Evolutionary conservation across 2,888 invertebrate genomes (phyloP), one percentile per base, ranked within the genome.

Genomic region (Mythimna impura): DNA sequence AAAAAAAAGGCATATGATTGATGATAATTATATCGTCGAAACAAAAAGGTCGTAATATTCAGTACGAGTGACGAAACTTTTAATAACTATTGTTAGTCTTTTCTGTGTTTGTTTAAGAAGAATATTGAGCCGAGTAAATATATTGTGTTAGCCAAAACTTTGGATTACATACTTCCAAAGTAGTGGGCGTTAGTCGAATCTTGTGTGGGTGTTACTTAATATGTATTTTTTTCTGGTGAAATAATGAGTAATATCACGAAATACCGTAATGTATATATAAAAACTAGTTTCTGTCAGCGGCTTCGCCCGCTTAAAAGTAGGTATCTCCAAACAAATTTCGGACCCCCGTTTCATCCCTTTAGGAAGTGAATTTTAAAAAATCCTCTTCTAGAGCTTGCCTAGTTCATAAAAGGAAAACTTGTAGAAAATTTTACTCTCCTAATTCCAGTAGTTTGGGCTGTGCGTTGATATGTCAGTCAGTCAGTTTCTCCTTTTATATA

Each of bases 91-190:
- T 2, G 17, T 5, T n/a, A 60, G 14, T 36, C 4, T 47, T 54
- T 30, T 36, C 50, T 10, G n/a, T 20, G 40, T 80, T 47, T 66
- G 47, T 79, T 54, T 54, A 40, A 47, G 22, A 0, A 73, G 30
- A 60, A 70, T 55, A 66, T 52, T 36, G 5, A 58, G 30, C n/a
- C 17, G 6, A 74, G 34, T 80, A n/a, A 74, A 80, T 65, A 80
- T 65, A 57, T 75, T 57, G 74, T 65, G 52, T 75, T 52, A 14
- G 50, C 47, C 10, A 20, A 22, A 60, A 60, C 60, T 64, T 76
- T n/a, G 17, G 50, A 71, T 55, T 63, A 68, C 17, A 36, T 17
- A 52, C 47, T 70, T 55, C 50, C 30, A 20, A 8, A 65, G 40
- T n/a, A 5, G 77, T 76, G 60, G 71, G 77, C 60, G 66, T 55